phyloP scores from a whole-genome alignment of 2,888 invertebrate species.

The Nebria salina region DNA sequence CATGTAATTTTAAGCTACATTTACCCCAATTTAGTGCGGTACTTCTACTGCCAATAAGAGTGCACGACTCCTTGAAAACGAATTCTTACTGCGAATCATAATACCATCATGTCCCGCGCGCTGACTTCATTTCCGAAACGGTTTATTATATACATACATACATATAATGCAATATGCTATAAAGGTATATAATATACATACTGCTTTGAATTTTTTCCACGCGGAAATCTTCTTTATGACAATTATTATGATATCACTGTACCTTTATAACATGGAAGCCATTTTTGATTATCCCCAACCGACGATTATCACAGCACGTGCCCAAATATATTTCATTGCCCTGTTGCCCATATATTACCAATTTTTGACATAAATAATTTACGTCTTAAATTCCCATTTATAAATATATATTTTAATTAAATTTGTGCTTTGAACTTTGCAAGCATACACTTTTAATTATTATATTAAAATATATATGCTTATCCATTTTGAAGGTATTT shows the following conservation, averaged over 20 bases:
- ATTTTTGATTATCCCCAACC: not conserved
- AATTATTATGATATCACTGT: not conserved
- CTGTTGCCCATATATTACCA: not conserved
- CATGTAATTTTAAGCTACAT: slow-evolving; percentile 46
- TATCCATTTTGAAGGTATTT: too few relatives aligned
- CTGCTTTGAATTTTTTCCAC: not conserved
- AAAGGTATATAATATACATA: not conserved
- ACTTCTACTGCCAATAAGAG: slow-evolving; percentile 39
- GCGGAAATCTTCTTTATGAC: not conserved
- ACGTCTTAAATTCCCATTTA: too few relatives aligned
- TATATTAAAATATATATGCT: too few relatives aligned
- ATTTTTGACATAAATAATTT: too few relatives aligned
- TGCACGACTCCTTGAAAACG: slow-evolving; percentile 21
- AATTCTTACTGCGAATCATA: slow-evolving; percentile 10
- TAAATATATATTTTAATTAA: too few relatives aligned
- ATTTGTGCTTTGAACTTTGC: too few relatives aligned
- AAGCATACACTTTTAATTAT: too few relatives aligned
- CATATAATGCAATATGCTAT: not conserved
- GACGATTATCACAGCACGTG: not conserved
- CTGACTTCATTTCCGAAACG: not conserved
- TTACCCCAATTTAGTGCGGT: slow-evolving; percentile 45
- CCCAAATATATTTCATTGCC: not conserved
- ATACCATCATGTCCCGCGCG: not conserved
- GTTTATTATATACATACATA: not conserved
- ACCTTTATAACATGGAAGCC: not conserved